Evolutionary conservation across 2,888 invertebrate genomes (phyloP).

Genomic region (Drosophila birchii): DNA sequence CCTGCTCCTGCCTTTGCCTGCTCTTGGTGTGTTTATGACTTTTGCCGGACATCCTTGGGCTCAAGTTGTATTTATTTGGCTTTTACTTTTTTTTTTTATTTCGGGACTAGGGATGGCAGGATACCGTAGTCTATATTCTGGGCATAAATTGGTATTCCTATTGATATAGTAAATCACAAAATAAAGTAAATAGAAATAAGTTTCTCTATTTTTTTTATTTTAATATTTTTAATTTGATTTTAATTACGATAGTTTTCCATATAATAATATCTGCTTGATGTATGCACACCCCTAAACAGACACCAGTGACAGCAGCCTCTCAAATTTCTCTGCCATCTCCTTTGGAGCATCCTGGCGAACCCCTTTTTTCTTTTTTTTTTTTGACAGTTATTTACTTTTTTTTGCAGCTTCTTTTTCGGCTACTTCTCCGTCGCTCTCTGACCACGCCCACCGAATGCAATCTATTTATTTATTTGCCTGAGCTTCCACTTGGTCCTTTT

Average conservation of each 20-base stretch:
- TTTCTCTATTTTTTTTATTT: too few species aligned
- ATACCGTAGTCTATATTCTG: not conserved
- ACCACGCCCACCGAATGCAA: conserved; percentile 47
- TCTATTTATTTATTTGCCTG: conserved; percentile 51
- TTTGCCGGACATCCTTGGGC: conserved; percentile 31
- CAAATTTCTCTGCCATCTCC: not conserved
- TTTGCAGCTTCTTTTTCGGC: not conserved
- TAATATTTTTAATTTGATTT: not conserved
- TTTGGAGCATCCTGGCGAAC: conserved; percentile 4
- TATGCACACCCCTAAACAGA: not conserved
- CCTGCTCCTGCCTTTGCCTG: not conserved
- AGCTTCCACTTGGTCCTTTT: conserved; percentile 2
- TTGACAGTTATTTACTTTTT: conserved; percentile 56
- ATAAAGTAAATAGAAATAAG: too few species aligned
- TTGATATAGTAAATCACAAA: too few species aligned
- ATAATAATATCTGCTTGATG: not conserved
- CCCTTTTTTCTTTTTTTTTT: conserved; percentile 29
- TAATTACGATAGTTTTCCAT: not conserved
- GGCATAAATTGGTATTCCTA: not conserved
- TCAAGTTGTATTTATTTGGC: conserved; percentile 18
- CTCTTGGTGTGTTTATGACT: conserved; percentile 35
- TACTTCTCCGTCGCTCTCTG: conserved; percentile 3
- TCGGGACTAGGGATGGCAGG: not conserved
- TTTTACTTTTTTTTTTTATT: not conserved
- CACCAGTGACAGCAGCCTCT: not conserved